A percentile compares a stretch with the other conserved stretches of the same genome.
phyloP scores from a whole-genome alignment of 1,140 invertebrate genomes.

The Lepidurus apus region DNA sequence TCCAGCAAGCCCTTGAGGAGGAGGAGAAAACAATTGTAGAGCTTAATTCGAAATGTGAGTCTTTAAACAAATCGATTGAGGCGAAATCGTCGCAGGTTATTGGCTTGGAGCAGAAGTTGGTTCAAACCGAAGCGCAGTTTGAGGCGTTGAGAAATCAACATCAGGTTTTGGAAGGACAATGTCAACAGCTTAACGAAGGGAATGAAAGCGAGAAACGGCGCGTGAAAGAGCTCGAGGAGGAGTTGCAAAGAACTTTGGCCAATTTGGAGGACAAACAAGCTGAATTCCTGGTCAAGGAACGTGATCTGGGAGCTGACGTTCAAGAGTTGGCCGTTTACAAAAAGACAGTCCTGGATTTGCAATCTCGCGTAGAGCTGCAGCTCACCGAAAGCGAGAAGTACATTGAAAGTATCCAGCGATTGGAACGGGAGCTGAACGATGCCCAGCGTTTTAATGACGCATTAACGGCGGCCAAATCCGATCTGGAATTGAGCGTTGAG shows the following conservation, averaged over 20 bases:
- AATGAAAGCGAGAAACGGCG: neutral
- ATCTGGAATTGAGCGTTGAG: neutral
- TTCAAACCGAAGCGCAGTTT: neutral
- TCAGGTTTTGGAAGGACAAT: neutral
- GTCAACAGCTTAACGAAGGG: neutral
- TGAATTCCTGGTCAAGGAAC: slow-evolving; percentile 3
- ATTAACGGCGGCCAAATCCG: neutral
- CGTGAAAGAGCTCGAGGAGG: neutral
- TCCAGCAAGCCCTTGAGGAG: slow-evolving; percentile 20
- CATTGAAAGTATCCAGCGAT: neutral
- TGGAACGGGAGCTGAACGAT: neutral
- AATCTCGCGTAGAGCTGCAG: neutral
- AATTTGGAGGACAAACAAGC: neutral
- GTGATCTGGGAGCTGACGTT: neutral
- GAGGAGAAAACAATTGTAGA: slow-evolving; percentile 20
- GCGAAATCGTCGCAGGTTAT: neutral
- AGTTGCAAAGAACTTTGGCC: neutral
- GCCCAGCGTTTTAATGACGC: neutral
- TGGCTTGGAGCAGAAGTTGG: slow-evolving; percentile 9
- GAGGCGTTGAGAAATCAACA: neutral
- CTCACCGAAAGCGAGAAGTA: neutral
- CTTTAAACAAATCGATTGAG: neutral
- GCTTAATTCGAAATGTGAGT: neutral
- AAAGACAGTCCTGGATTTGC: neutral
- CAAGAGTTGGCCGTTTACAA: neutral